phyloP scores from a whole-genome alignment of 2,797 vertebrate species.

The Amniataba percoides region DNA sequence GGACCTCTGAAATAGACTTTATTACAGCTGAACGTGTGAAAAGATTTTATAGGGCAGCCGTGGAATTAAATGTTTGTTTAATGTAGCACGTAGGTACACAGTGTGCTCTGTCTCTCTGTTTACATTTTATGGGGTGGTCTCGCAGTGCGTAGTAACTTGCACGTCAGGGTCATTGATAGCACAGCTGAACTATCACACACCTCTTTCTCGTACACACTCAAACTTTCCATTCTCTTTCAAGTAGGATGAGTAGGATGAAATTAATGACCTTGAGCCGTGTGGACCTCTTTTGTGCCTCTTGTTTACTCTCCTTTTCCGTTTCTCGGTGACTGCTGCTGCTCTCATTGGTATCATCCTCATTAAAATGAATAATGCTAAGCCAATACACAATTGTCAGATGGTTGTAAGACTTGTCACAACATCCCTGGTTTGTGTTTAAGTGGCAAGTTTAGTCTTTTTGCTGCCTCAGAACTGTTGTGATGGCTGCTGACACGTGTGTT shows the following conservation, averaged over 20 bases:
- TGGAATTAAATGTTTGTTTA: constrained; percentile 22
- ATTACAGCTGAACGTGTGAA: constrained; percentile 22
- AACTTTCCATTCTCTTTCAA: constrained; percentile 30
- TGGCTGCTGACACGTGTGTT: not conserved
- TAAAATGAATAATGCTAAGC: constrained; percentile 10
- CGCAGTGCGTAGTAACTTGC: not conserved
- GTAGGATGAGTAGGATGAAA: constrained; percentile 36
- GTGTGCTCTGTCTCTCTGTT: not conserved
- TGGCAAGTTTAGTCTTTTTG: not conserved
- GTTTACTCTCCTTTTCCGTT: constrained; percentile 14
- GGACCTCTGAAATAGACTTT: constrained; percentile 18
- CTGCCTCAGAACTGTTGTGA: not conserved
- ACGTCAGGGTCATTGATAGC: constrained; percentile 11
- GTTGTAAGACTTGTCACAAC: not conserved
- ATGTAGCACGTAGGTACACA: not conserved
- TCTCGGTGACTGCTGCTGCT: constrained; percentile 5
- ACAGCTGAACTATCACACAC: not conserved
- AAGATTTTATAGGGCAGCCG: not conserved
- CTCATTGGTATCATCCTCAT: not conserved
- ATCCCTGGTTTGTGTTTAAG: constrained; percentile 1
- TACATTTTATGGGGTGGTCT: not conserved
- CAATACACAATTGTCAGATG: not conserved
- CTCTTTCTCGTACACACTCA: not conserved
- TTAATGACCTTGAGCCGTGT: constrained; percentile 30
- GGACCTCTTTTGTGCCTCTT: constrained; percentile 10